Conservation (phyloP, 1,140 invertebrate genomes). For the Drosophila equinoxialis region DNA sequence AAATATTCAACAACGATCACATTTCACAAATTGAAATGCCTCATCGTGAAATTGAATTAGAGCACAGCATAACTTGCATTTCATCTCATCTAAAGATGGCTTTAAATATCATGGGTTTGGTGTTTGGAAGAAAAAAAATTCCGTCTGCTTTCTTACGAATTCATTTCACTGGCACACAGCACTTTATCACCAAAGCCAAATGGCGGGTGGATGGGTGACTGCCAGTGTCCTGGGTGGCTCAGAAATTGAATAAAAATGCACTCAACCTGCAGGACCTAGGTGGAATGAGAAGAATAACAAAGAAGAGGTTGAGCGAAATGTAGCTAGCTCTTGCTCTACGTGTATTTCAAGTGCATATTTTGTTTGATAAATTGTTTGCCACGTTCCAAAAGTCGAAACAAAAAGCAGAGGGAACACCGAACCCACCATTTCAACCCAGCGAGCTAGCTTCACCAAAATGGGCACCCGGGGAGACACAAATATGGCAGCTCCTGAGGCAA, state of each 20-base stretch:
- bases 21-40: neutral
- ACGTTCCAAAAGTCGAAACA: conserved; percentile 64
- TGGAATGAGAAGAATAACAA: conserved; percentile 15
- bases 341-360: conserved; percentile 80
- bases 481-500: conserved; percentile 64
- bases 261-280: conserved; percentile 44
- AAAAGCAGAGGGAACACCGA: conserved; percentile 24
- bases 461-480: conserved; percentile 74
- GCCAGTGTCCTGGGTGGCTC: neutral
- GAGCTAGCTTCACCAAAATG: conserved; percentile 45
- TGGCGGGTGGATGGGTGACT: neutral
- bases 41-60: neutral
- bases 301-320: conserved; percentile 7
- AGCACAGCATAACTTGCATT: neutral
- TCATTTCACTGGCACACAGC: conserved; percentile 61
- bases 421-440: neutral
- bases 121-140: conserved; percentile 31
- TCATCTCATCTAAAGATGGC: conserved; percentile 22
- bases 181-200: conserved; percentile 63
- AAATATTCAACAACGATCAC: conserved; percentile 1
- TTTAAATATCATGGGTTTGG: conserved; percentile 61
- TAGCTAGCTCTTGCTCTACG: conserved; percentile 47
- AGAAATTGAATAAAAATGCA: conserved; percentile 76
- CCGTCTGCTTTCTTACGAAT: conserved; percentile 52
- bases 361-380: conserved; percentile 80